Conservation (phyloP, 2,888 invertebrate genomes). For the Brachyptera putata region DNA sequence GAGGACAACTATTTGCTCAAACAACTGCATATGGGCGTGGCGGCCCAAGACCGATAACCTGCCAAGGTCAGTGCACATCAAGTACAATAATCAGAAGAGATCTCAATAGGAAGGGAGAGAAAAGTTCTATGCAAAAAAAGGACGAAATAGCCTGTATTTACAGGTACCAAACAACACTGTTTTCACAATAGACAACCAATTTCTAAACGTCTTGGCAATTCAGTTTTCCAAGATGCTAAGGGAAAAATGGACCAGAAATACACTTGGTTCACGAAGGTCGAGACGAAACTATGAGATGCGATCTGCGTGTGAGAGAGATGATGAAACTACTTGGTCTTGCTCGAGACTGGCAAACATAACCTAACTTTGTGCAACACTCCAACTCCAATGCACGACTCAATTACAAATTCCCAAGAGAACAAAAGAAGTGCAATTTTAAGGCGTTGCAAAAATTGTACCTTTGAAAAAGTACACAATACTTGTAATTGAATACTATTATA, state of each 20-base stretch:
- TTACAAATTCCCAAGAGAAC: no score
- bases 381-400: no score
- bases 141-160: conserved; percentile 2
- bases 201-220: background rate
- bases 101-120: background rate
- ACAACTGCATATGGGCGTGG: background rate
- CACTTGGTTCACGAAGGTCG: no score
- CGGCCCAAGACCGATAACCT: background rate
- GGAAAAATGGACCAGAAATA: background rate
- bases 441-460: background rate
- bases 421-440: background rate
- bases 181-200: background rate
- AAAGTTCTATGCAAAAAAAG: background rate
- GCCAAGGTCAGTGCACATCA: background rate
- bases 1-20: conserved; percentile 4
- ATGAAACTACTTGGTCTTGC: no score
- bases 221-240: background rate
- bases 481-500: conserved; percentile 19
- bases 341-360: no score
- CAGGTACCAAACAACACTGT: background rate
- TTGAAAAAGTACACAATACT: conserved; percentile 18
- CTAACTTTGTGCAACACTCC: no score
- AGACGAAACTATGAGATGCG: no score
- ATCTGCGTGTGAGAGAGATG: no score
- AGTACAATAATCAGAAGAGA: background rate